Base-by-base conservation (phyloP, 2,888 invertebrate genomes). In the Microctonus hyperodae region DNA sequence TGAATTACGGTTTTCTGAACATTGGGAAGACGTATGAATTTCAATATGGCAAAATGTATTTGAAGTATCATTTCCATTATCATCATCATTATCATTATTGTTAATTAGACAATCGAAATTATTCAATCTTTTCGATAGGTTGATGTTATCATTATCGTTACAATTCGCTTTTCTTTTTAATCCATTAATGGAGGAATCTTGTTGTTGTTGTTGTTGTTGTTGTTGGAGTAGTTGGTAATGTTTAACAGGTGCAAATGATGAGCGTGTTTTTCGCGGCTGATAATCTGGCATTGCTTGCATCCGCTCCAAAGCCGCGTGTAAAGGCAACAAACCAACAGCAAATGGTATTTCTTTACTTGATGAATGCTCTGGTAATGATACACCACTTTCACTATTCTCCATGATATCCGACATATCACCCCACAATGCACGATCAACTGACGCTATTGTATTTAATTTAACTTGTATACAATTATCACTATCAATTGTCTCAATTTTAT, bases 221-320 rank as follows among this genome's bases (percentile, higher is more conserved):
- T 44, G 40, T 35, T 35, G 35, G 5, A 6, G 28, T 5, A 5
- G 7, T 5, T 28, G 53, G 9, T 81, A 79, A 31, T 76, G 75
- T 56, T 78, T 79, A 4, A 73, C 67, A 0, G 81, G 79, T 10
- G 80, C 81, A n/a, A 53, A 51, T 0, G 83, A 83, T 0, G 84
- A 84, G 22, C 85, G 76, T 0, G 85, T 85, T 73, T 85, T 85
- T 10, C 85, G 74, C 2, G 85, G 85, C 28, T 84, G 85, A 73
- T 85, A 81, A 73, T 85, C 85, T 0, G 83, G 78, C 48, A 81
- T 84, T 0, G 84, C 82, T 69, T 85, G 84, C 79, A 85, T 83
- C 58, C 82, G 81, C 62, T 84, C 85, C 1, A 85, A 67, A 5
- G 85, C 84, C 3, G 83, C 83, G 56, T 83, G 79, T 11, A 85